A percentile compares a stretch with the other conserved stretches of the same genome.
phyloP scores from a whole-genome alignment of 2,113 vertebrate species.

The Mus spicilegus region DNA sequence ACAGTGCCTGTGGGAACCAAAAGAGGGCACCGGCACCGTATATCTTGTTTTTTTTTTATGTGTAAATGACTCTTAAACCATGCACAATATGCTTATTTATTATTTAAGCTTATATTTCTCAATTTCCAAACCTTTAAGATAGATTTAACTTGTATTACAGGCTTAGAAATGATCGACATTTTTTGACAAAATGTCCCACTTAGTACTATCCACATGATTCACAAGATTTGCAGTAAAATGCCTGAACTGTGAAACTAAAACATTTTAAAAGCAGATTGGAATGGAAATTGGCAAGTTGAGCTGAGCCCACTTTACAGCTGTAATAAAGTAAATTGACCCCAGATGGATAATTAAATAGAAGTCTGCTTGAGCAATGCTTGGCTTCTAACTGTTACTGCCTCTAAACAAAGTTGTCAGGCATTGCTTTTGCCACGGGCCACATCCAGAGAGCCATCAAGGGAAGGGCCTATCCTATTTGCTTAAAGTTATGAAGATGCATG shows the following conservation, averaged over 20 bases:
- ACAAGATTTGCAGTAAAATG: slow-evolving; percentile 61
- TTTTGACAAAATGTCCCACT: slow-evolving; percentile 10
- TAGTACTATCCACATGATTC: not conserved
- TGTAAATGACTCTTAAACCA: not conserved
- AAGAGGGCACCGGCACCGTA: not conserved
- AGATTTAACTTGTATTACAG: slow-evolving; percentile 20
- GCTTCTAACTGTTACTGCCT: slow-evolving; percentile 52
- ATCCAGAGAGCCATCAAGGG: not conserved
- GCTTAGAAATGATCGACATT: slow-evolving; percentile 31
- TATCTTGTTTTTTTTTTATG: not conserved
- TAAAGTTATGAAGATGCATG: not conserved
- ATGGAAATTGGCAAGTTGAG: slow-evolving; percentile 56
- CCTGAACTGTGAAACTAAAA: slow-evolving; percentile 55
- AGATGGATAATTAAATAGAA: slow-evolving; percentile 58
- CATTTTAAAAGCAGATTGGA: slow-evolving; percentile 68
- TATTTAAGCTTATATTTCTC: not conserved
- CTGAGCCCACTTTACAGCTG: slow-evolving; percentile 51
- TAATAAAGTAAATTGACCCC: slow-evolving; percentile 72
- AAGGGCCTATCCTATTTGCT: not conserved
- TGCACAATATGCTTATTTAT: not conserved
- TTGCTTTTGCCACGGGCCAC: not conserved
- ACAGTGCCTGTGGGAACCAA: not conserved
- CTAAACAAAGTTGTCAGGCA: slow-evolving; percentile 33
- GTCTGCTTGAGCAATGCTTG: slow-evolving; percentile 60
- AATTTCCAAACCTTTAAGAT: slow-evolving; percentile 25